Evolutionary conservation across 2,797 vertebrate genomes (phyloP), one percentile per base, ranked within the genome.

Genomic region (Pseudochirops cupreus): DNA sequence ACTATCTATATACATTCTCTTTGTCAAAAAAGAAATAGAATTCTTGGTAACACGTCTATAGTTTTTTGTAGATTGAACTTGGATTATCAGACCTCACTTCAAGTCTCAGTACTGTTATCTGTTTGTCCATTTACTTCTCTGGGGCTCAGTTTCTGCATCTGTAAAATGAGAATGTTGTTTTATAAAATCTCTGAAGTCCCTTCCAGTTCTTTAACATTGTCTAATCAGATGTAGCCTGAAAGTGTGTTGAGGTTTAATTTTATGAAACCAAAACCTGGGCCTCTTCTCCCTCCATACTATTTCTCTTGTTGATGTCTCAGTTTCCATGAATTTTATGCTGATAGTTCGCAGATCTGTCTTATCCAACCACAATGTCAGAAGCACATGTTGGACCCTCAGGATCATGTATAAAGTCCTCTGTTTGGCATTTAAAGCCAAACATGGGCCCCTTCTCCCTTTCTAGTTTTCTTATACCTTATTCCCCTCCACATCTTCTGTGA

Each of bases 51-150:
- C 16, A 11, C 18, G 26, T 91, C 59, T 90, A 92, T n/a, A 92
- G 1, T 95, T 94, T 93, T 56, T 62, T 46, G 94, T 62, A 92
- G 33, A 87, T 94, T 95, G 93, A 92, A 67, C 56, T 93, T 95
- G 31, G 31, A 39, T 59, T 93, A 53, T 67, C 55, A 50, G 74
- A 50, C 10, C 24, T 87, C 7, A 2, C 3, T 82, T 82, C 39
- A 46, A 4, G 31, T 50, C 39, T 28, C 39, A 50, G 9, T 87
- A 82, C 2, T 82, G 2, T 82, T 82, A 82, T n/a, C 33, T n/a
- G 33, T 46, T 50, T 87, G 39, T 87, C 39, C 10, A n/a, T 74
- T n/a, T 13, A 74, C 67, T 82, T 87, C 74, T 87, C 21, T 87
- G 39, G 39, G 24, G 24, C 21, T 46, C 74, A 82, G 74, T 9